phyloP scores from a whole-genome alignment of 2,888 invertebrate species.

The Rhagophthalmus giganteus region DNA sequence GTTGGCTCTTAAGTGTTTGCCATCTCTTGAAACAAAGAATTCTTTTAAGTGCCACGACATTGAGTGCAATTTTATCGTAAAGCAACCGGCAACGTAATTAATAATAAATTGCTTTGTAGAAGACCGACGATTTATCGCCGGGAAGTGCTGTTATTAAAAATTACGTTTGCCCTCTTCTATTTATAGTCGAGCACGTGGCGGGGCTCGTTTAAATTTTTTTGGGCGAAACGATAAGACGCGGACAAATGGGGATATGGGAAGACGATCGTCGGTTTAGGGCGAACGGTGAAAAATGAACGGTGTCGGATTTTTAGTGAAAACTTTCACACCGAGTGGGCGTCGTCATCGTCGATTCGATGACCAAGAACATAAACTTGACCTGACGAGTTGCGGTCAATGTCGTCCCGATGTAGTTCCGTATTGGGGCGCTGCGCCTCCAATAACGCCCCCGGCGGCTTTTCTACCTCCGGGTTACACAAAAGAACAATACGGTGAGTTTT shows the following conservation, averaged over 20 bases:
- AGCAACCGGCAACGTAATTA: no score
- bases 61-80: no score
- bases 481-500: constrained; percentile 8
- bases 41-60: neutral
- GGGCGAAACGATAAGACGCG: neutral
- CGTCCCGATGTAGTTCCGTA: constrained; percentile 61
- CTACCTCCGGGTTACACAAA: constrained; percentile 31
- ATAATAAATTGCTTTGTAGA: no score
- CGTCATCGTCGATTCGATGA: constrained; percentile 67
- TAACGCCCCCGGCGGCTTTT: constrained; percentile 71
- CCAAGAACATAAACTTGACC: constrained; percentile 55
- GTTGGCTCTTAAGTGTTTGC: constrained; percentile 39
- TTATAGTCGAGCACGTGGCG: constrained; percentile 15
- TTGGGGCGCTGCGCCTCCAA: constrained; percentile 65
- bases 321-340: constrained; percentile 64
- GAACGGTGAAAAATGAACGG: constrained; percentile 58
- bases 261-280: neutral
- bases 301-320: constrained; percentile 66
- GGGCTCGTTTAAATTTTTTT: constrained; percentile 5
- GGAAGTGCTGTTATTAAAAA: neutral
- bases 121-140: no score
- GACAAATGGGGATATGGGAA: neutral
- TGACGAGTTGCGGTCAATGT: constrained; percentile 40
- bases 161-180: constrained; percentile 1
- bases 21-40: constrained; percentile 7